Conservation (phyloP, 2,888 invertebrate species). For the Palloptera scutellata region DNA sequence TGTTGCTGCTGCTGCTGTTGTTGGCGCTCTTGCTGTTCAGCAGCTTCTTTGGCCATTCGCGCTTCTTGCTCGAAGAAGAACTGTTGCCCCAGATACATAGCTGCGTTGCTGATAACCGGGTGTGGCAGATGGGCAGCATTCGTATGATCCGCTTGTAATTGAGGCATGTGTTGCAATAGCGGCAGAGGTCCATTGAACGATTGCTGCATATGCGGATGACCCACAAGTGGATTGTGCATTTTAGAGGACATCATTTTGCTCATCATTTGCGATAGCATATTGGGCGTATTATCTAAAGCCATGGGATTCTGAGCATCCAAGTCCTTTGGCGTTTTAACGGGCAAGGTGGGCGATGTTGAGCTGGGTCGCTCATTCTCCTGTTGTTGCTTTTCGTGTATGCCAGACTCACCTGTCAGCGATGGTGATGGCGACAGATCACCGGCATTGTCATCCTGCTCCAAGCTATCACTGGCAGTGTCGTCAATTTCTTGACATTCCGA, state of each 20-base stretch:
- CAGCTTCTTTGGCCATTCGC: conserved; percentile 73
- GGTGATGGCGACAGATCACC: conserved; percentile 55
- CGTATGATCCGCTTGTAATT: conserved; percentile 52
- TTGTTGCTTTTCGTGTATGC: conserved; percentile 50
- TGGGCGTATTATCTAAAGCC: conserved; percentile 61
- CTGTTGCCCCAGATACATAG: conserved; percentile 83
- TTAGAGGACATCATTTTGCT: conserved; percentile 73
- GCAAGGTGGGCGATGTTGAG: conserved; percentile 49
- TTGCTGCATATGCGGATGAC: conserved; percentile 68
- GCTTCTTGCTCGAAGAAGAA: conserved; percentile 83
- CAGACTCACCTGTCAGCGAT: conserved; percentile 45
- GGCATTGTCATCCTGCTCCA: conserved; percentile 67
- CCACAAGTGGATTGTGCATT: conserved; percentile 67
- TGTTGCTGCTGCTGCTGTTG: conserved; percentile 65
- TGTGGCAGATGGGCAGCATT: conserved; percentile 66
- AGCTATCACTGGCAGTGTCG: conserved; percentile 74
- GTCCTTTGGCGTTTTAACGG: conserved; percentile 41
- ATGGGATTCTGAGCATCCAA: conserved; percentile 33
- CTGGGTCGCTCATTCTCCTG: conserved; percentile 46
- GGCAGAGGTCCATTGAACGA: conserved; percentile 70
- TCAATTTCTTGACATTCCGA: conserved; percentile 79
- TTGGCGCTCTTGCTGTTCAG: conserved; percentile 68
- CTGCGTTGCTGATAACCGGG: conserved; percentile 71
- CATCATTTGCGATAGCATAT: conserved; percentile 72
- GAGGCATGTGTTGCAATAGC: conserved; percentile 68